A percentile compares a stretch with the other conserved stretches of the same genome.
These are phyloP conservation scores for Propsilocerus akamusi DNA, from an alignment of 1,140 invertebrate genomes.

Conservation along the genomic window DNA sequence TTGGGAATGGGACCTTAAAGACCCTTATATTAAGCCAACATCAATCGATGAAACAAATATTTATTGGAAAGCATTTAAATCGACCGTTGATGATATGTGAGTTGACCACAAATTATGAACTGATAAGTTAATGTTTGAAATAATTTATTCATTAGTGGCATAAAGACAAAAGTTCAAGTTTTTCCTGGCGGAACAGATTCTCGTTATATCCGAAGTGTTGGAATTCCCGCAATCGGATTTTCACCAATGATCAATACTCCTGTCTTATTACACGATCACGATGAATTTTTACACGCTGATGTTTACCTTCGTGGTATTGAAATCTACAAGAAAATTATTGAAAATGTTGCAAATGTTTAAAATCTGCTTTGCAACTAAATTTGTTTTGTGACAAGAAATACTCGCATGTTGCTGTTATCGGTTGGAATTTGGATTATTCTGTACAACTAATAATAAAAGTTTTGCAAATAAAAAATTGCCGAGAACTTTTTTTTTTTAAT, in stretches of 20 bases:
- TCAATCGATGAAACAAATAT: slow-evolving; percentile 40
- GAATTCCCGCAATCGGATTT: slow-evolving; percentile 60
- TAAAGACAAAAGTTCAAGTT: slow-evolving; percentile 36
- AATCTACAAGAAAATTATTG: slow-evolving; percentile 37
- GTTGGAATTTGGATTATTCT: too few relatives aligned
- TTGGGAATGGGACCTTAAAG: slow-evolving; percentile 30
- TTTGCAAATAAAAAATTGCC: too few relatives aligned
- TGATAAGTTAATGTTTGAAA: too few relatives aligned
- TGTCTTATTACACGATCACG: slow-evolving; percentile 55
- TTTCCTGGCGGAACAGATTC: slow-evolving; percentile 53
- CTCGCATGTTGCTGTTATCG: too few relatives aligned
- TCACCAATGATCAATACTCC: slow-evolving; percentile 67
- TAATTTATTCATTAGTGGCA: slow-evolving; percentile 10
- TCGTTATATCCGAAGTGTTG: slow-evolving; percentile 36
- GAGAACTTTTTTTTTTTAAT: too few relatives aligned
- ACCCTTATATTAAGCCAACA: slow-evolving; percentile 32
- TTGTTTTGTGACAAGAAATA: too few relatives aligned
- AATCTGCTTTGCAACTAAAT: too few relatives aligned
- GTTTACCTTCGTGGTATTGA: slow-evolving; percentile 53
- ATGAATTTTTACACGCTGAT: slow-evolving; percentile 52
- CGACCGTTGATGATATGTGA: slow-evolving; percentile 30
- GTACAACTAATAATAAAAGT: too few relatives aligned
- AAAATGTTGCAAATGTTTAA: slow-evolving; percentile 29
- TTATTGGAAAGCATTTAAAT: slow-evolving; percentile 61
- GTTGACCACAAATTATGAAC: slow-evolving; percentile 3